These are phyloP conservation scores for Gymnogyps californianus DNA, from an alignment of 2,113 vertebrate genomes.

Conservation along the genomic window DNA sequence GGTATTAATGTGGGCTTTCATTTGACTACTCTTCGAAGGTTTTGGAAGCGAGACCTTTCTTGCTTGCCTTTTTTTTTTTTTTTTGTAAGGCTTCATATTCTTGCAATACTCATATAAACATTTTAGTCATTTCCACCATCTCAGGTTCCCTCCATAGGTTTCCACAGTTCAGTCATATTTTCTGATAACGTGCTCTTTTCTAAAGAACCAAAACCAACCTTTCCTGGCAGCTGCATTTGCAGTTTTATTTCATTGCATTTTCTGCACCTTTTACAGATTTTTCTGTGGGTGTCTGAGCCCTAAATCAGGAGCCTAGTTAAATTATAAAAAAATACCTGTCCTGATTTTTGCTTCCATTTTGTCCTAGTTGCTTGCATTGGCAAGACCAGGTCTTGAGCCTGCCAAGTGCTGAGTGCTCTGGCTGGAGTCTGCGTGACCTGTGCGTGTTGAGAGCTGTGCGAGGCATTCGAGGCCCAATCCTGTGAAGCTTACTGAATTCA, in stretches of 20 bases:
- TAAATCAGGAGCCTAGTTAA: not conserved
- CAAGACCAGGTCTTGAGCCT: not conserved
- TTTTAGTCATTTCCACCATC: not conserved
- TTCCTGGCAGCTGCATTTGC: not conserved
- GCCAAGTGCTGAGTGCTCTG: not conserved
- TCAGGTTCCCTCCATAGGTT: not conserved
- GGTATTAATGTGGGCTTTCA: not conserved
- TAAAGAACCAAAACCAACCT: not conserved
- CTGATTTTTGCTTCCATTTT: not conserved
- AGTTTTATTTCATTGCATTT: not conserved
- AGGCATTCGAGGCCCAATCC: accelerated
- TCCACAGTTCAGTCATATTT: not conserved
- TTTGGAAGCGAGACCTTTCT: not conserved
- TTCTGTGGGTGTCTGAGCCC: not conserved
- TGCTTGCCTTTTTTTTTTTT: not conserved
- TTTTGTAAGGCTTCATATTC: not conserved
- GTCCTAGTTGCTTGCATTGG: not conserved
- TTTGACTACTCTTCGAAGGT: not conserved
- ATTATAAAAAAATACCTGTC: not conserved
- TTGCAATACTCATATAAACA: not conserved
- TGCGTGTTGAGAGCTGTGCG: not conserved
- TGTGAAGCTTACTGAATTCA: not conserved
- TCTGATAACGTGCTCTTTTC: not conserved
- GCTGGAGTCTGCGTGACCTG: not conserved
- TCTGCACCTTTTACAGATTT: not conserved